Evolutionary conservation across 2,113 vertebrate genomes (phyloP).

Genomic region (Ptychochromis oligacanthus): DNA sequence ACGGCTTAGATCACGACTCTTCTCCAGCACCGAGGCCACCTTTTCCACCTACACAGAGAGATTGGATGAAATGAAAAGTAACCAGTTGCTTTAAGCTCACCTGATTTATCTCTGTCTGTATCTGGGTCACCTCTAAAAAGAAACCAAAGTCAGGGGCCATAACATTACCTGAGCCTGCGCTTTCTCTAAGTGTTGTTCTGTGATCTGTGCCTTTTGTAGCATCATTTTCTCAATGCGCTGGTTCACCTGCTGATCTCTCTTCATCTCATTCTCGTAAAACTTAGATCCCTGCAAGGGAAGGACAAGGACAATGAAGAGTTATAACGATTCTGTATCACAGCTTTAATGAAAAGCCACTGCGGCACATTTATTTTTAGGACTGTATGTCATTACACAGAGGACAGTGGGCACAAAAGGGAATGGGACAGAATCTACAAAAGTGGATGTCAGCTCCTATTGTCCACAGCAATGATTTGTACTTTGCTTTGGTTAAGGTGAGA

Average conservation of each 20-base stretch:
- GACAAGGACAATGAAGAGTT: constrained; percentile 12
- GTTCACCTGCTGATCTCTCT: constrained; percentile 95
- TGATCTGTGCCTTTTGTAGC: constrained; percentile 85
- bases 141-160: background rate
- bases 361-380: constrained; percentile 12
- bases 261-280: constrained; percentile 95
- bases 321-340: constrained; percentile 2
- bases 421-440: constrained; percentile 14
- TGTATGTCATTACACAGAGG: background rate
- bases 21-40: constrained; percentile 83
- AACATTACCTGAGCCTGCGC: constrained; percentile 86
- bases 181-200: constrained; percentile 86
- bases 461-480: background rate
- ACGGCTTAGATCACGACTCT: constrained; percentile 84
- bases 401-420: constrained; percentile 16
- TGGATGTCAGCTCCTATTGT: background rate
- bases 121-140: background rate
- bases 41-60: constrained; percentile 82
- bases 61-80: background rate
- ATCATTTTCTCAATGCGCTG: constrained; percentile 94
- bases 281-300: constrained; percentile 86
- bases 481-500: background rate
- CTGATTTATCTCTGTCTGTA: background rate
- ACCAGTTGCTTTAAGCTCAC: background rate
- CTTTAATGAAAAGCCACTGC: background rate